Percentiles rank a stretch among this genome's conserved stretches.
These are phyloP conservation scores for Periophthalmus modestus DNA, from an alignment of 2,113 vertebrate genomes.

Conservation along the genomic window DNA sequence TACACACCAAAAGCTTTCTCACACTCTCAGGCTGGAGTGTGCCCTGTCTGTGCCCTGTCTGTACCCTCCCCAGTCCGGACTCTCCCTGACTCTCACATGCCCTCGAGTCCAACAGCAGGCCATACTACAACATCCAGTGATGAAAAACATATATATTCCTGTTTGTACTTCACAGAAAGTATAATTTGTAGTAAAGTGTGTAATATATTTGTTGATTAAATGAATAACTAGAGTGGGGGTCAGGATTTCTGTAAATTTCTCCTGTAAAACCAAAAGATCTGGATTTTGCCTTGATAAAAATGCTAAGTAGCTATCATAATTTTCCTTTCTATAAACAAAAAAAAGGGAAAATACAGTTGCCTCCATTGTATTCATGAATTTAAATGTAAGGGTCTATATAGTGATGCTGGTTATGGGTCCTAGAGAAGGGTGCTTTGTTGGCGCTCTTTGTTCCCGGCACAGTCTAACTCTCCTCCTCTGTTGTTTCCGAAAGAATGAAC, in stretches of 20 bases:
- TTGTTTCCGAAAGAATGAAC: slow-evolving; percentile 77
- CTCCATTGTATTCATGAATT: no score
- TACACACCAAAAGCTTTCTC: slow-evolving; percentile 61
- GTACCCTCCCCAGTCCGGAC: slow-evolving; percentile 52
- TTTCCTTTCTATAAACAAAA: no score
- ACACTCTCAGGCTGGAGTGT: slow-evolving; percentile 75
- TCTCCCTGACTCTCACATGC: slow-evolving; percentile 34
- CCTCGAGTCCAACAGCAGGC: background rate
- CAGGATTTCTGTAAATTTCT: no score
- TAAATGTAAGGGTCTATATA: slow-evolving; percentile 63
- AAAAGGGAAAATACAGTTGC: no score
- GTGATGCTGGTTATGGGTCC: slow-evolving; percentile 60
- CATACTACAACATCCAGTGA: background rate
- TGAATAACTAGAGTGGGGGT: no score
- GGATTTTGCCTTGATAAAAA: no score
- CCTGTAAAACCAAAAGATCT: no score
- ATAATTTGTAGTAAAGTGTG: no score
- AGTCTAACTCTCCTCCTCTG: slow-evolving; percentile 42
- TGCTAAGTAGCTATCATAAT: no score
- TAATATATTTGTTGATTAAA: no score
- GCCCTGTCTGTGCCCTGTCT: slow-evolving; percentile 62
- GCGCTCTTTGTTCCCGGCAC: slow-evolving; percentile 54
- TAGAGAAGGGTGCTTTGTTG: slow-evolving; percentile 56
- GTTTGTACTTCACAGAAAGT: no score
- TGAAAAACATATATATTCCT: no score